These are phyloP conservation scores for Drosophila limbata DNA, from an alignment of 2,888 invertebrate species.

Conservation along the genomic window DNA sequence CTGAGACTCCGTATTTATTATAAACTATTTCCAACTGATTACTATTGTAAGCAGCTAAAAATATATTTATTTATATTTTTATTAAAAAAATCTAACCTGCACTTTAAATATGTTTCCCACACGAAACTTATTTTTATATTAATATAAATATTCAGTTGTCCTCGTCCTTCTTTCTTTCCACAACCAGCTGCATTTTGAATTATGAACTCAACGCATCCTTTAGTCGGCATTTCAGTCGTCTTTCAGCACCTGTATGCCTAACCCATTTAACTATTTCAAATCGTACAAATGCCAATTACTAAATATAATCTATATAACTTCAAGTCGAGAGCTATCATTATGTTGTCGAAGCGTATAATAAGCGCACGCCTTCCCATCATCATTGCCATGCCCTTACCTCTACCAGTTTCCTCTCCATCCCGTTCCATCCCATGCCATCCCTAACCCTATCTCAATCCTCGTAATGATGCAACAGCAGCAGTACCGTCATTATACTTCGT, in stretches of 20 bases:
- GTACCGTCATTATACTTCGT: slow-evolving; percentile 59
- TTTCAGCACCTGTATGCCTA: slow-evolving; percentile 66
- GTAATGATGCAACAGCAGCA: slow-evolving; percentile 54
- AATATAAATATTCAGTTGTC: not conserved
- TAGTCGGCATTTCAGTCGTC: not conserved
- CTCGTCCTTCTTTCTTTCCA: not conserved
- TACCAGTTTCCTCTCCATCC: slow-evolving; percentile 1
- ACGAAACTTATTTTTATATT: not conserved
- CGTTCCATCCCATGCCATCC: not conserved
- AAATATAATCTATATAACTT: slow-evolving; percentile 67
- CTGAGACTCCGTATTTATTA: not conserved
- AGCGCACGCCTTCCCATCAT: slow-evolving; percentile 77
- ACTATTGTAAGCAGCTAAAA: not conserved
- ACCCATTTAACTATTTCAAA: slow-evolving; percentile 63
- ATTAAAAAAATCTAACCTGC: not conserved
- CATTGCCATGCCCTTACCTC: slow-evolving; percentile 48
- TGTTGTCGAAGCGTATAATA: slow-evolving; percentile 80
- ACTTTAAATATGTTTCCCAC: not conserved
- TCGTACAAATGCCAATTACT: slow-evolving; percentile 67
- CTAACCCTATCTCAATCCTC: slow-evolving; percentile 23
- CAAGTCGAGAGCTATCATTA: slow-evolving; percentile 66
- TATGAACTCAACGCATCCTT: slow-evolving; percentile 6
- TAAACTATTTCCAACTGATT: too few relatives aligned
- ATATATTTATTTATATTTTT: not conserved
- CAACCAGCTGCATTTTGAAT: not conserved